Evolutionary conservation across 2,888 invertebrate genomes (phyloP).

Genomic region (Calameuta pallipes): DNA sequence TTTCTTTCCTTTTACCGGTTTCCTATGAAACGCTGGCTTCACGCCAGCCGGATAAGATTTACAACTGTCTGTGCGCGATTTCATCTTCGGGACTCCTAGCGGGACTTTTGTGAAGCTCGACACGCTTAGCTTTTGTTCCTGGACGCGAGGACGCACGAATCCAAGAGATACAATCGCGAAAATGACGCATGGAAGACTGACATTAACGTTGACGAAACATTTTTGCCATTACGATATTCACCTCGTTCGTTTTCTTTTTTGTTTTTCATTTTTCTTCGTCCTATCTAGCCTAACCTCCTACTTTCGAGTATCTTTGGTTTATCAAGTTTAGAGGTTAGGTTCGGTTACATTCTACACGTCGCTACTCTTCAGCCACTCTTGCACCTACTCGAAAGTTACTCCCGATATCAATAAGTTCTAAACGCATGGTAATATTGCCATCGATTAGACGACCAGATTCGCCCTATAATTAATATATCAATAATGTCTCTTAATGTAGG

Average conservation of each 20-base stretch:
- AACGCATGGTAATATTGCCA: background rate
- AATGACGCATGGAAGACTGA: conserved; percentile 5
- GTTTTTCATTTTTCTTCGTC: background rate
- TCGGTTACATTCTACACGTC: too few species aligned
- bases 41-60: background rate
- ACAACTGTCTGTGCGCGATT: background rate
- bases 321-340: background rate
- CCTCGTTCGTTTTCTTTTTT: background rate
- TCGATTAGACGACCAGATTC: background rate
- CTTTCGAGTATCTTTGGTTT: background rate
- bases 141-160: background rate
- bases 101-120: background rate
- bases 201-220: background rate
- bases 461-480: background rate
- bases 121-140: background rate
- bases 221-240: background rate
- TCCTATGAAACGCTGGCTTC: background rate
- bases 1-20: background rate
- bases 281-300: background rate
- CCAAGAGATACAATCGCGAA: background rate
- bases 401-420: background rate
- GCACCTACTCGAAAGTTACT: background rate
- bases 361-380: background rate
- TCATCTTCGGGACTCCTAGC: background rate
- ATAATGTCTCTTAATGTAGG: background rate